Conservation (phyloP, 2,888 invertebrate species). For the Nemurella pictetii region DNA sequence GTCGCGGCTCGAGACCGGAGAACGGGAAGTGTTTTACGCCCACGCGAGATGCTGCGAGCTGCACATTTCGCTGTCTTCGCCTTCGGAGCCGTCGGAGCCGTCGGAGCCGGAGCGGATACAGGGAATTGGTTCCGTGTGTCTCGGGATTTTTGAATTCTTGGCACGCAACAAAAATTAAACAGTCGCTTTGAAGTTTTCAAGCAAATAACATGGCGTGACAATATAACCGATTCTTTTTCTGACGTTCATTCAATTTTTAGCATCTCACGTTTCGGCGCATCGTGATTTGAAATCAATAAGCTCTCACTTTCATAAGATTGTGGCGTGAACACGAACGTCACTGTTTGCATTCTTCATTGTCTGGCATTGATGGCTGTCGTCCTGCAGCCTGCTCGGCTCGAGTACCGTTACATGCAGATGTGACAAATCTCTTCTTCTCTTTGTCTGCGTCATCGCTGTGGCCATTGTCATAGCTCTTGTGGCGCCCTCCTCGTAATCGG, state of each 20-base stretch:
- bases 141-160: not conserved
- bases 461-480: too few relatives aligned
- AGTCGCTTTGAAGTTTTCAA: not conserved
- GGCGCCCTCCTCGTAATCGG: too few relatives aligned
- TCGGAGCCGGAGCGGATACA: not conserved
- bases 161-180: not conserved
- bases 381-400: too few relatives aligned
- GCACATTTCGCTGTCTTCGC: not conserved
- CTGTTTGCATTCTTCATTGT: too few relatives aligned
- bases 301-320: not conserved
- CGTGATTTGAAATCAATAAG: not conserved
- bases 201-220: not conserved
- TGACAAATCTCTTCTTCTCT: too few relatives aligned
- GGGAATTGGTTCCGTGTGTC: not conserved
- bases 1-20: too few relatives aligned
- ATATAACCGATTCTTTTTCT: not conserved
- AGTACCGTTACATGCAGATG: too few relatives aligned
- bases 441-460: too few relatives aligned
- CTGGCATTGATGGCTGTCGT: too few relatives aligned
- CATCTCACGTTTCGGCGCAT: not conserved
- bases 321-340: too few relatives aligned
- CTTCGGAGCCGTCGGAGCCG: too few relatives aligned
- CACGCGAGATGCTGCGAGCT: not conserved
- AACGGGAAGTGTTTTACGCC: too few relatives aligned
- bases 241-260: not conserved